phyloP scores from a whole-genome alignment of 2,113 vertebrate genomes.

The Prietella phreatophila region DNA sequence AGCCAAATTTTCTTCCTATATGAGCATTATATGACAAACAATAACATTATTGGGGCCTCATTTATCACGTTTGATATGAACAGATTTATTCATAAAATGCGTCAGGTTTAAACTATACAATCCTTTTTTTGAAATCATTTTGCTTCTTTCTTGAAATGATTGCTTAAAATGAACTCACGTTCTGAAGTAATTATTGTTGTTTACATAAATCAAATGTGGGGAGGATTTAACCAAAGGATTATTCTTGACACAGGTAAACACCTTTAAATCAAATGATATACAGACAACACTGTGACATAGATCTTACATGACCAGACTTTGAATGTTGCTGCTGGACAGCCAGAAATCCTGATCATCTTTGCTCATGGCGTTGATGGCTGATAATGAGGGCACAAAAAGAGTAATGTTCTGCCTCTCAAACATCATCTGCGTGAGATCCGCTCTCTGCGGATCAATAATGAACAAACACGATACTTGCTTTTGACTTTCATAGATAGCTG shows the following conservation, averaged over 20 bases:
- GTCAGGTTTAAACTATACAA: background rate
- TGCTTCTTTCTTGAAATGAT: background rate
- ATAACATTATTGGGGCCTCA: background rate
- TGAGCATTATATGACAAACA: background rate
- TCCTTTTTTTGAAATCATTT: background rate
- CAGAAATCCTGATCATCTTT: conserved; percentile 80
- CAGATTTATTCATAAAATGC: background rate
- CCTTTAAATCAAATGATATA: background rate
- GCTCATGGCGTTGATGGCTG: conserved; percentile 77
- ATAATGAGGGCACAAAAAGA: conserved; percentile 79
- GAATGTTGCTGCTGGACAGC: conserved; percentile 75
- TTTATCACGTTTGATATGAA: background rate
- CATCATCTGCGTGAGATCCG: conserved; percentile 69
- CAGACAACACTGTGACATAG: background rate
- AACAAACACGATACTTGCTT: background rate
- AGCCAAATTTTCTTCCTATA: background rate
- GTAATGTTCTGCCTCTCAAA: conserved; percentile 77
- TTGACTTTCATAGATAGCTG: background rate
- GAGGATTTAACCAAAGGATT: background rate
- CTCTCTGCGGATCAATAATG: conserved; percentile 66
- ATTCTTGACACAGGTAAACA: background rate
- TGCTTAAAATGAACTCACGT: background rate
- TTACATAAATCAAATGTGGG: background rate
- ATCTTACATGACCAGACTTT: conserved; percentile 79
- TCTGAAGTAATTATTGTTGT: background rate